Base-by-base conservation (phyloP, 2,113 vertebrate species). In the Ictalurus punctatus region DNA sequence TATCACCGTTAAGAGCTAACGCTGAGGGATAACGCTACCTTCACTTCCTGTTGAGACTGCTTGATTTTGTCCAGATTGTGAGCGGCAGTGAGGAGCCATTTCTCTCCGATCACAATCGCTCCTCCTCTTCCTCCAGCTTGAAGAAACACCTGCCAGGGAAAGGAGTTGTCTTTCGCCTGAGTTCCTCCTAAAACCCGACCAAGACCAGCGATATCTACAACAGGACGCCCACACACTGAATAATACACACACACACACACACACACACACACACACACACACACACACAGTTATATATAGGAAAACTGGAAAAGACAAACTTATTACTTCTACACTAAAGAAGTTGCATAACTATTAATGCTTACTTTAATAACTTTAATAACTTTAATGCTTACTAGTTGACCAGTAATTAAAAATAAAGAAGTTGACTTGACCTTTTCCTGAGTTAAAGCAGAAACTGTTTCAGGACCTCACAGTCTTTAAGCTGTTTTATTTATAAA, bases 131-230 rank as follows among this genome's bases (percentile, higher is more conserved):
- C 12, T 7, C 0, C 0, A 54, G 12, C 0, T 0, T 0, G 48
- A 0, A 61, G 16, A 0, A 94, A 17, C 37, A 93, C 94, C 89
- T 96, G 95, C 96, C 95, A 96, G 2, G 96, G 96, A 85, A 96
- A 91, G 7, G 91, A 61, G 6, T 93, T 27, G 0, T 34, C 0
- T 56, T 73, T 80, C 52, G 95, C 95, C 0, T 6, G 0, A 0
- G 1, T 9, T 0, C 95, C 95, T 87, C 94, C 94, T 80, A 95
- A 74, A 65, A 96, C 92, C 87, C 87, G 92, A 37, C 90, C 40
- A 17, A 0, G 0, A 48, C 14, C 0, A 1, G 82, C 13, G 0
- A 2, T 0, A 2, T 83, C 40, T 58, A 71, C 83, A n/a, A 19
- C 17, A 44, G 61, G 90, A 40, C 73, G 83, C 9, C 89, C 63